Evolutionary conservation across 1,140 invertebrate genomes (phyloP).

Genomic region (Brachionus sp.): DNA sequence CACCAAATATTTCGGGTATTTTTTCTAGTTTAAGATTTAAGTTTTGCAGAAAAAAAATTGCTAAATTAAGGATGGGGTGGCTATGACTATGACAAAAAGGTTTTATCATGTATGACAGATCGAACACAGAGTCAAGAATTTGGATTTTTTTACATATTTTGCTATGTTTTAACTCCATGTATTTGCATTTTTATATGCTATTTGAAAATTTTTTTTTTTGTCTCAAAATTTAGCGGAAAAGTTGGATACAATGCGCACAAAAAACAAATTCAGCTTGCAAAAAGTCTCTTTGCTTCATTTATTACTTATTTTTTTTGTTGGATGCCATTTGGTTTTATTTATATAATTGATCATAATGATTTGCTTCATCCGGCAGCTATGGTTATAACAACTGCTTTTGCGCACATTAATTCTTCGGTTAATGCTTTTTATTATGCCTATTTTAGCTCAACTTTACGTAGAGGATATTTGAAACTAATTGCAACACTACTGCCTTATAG

Average conservation of each 20-base stretch:
- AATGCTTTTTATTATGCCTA: conserved; percentile 15
- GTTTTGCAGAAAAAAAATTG: neutral
- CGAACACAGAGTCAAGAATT: conserved; percentile 25
- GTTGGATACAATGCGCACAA: neutral
- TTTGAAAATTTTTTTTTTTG: conserved; percentile 22
- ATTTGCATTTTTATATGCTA: conserved; percentile 12
- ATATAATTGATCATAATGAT: conserved; percentile 12
- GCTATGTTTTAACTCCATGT: neutral
- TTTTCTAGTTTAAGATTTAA: neutral
- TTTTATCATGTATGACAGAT: conserved; percentile 16
- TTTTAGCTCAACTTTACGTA: neutral
- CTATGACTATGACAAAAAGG: conserved; percentile 40
- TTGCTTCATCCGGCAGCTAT: neutral
- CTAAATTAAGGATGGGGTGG: conserved; percentile 3
- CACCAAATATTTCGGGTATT: neutral
- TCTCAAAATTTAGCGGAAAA: neutral
- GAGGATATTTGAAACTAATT: neutral
- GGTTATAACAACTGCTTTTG: neutral
- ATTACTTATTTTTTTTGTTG: conserved; percentile 37
- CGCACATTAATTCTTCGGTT: conserved; percentile 7
- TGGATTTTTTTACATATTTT: conserved; percentile 36
- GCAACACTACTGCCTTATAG: neutral
- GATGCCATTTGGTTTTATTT: conserved; percentile 34
- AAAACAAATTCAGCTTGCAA: neutral
- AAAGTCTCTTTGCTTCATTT: conserved; percentile 21